phyloP scores from a whole-genome alignment of 2,888 invertebrate species.

The Anorthoa munda region DNA sequence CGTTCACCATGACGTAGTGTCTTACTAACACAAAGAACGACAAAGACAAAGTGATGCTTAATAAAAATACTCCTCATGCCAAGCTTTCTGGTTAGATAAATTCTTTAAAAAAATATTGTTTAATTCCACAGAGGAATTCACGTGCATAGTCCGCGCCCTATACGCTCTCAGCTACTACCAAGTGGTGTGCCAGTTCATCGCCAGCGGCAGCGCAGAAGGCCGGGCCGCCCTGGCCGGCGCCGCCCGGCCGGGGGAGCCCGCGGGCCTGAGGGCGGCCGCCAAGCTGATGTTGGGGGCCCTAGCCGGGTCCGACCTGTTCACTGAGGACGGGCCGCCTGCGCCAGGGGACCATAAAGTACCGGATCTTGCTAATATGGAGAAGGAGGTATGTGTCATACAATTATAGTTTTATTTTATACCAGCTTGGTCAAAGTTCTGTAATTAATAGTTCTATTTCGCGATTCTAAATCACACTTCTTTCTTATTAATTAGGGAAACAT shows the following conservation, averaged over 20 bases:
- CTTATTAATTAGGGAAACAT: too few species aligned
- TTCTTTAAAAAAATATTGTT: background rate
- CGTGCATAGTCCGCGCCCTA: constrained; percentile 96
- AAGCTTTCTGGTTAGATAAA: too few species aligned
- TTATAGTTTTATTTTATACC: too few species aligned
- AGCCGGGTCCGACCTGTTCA: constrained; percentile 90
- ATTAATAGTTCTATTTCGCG: too few species aligned
- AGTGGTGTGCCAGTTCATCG: constrained; percentile 95
- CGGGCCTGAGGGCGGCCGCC: constrained; percentile 74
- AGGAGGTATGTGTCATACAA: constrained; percentile 64
- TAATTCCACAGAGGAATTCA: constrained; percentile 94
- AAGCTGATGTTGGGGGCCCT: constrained; percentile 77
- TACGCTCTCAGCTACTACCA: constrained; percentile 98
- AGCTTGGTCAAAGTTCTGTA: too few species aligned
- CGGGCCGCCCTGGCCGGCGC: constrained; percentile 87
- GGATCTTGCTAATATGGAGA: constrained; percentile 77
- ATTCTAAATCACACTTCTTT: too few species aligned
- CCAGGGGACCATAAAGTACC: constrained; percentile 56
- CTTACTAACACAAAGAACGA: too few species aligned
- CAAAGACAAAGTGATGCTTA: too few species aligned
- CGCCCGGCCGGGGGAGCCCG: constrained; percentile 63
- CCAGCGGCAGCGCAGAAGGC: constrained; percentile 92
- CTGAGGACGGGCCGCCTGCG: constrained; percentile 89
- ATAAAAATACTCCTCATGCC: too few species aligned
- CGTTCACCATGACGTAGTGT: too few species aligned